phyloP scores from a whole-genome alignment of 2,888 invertebrate genomes.

The Uloborus plumipes region DNA sequence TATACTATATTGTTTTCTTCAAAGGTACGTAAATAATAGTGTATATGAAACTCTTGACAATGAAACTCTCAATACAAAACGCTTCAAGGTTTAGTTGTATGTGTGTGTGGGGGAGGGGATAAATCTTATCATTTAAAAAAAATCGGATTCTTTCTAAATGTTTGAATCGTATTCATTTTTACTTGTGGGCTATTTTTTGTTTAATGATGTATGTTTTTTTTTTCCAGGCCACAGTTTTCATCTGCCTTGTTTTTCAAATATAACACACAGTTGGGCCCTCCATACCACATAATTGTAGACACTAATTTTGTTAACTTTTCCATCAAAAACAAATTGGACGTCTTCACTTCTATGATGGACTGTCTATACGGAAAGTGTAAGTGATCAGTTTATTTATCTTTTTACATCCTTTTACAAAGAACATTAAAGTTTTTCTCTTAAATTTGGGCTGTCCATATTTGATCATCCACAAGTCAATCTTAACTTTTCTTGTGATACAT shows the following conservation, averaged over 20 bases:
- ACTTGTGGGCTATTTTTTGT: background rate
- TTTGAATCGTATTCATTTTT: background rate
- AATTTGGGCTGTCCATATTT: too few relatives aligned
- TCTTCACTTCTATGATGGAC: conserved; percentile 98
- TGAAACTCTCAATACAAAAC: too few relatives aligned
- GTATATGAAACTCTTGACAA: too few relatives aligned
- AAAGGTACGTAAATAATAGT: too few relatives aligned
- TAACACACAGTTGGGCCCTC: conserved; percentile 97
- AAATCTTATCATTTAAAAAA: too few relatives aligned
- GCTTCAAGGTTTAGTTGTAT: too few relatives aligned
- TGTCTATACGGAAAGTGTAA: conserved; percentile 94
- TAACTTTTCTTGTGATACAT: too few relatives aligned
- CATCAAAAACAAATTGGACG: conserved; percentile 96
- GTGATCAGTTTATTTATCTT: conserved; percentile 63
- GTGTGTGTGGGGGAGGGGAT: too few relatives aligned
- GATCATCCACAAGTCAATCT: too few relatives aligned
- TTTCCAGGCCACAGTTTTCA: conserved; percentile 70
- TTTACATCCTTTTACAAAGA: too few relatives aligned
- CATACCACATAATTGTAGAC: conserved; percentile 95
- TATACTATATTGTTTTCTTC: too few relatives aligned
- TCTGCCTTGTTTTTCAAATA: conserved; percentile 98
- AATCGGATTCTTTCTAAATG: background rate
- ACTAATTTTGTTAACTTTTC: conserved; percentile 99
- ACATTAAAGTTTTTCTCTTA: too few relatives aligned
- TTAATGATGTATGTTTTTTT: background rate